A percentile compares a stretch with the other conserved stretches of the same genome.
phyloP scores from a whole-genome alignment of 2,888 invertebrate genomes.

The Latheticus oryzae region DNA sequence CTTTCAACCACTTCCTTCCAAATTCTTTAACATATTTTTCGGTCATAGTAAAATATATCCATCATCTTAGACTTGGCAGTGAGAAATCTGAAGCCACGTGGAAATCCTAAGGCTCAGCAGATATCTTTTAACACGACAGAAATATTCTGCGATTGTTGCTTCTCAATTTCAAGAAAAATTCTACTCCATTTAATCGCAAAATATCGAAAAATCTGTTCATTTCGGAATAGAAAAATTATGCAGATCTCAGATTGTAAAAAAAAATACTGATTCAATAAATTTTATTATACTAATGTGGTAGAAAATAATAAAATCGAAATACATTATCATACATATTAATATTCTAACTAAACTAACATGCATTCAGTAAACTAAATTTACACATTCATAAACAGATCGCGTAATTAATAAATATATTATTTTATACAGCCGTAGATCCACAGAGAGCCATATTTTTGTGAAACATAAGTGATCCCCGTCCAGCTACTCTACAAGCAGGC shows the following conservation, averaged over 20 bases:
- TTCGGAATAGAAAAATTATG: too few species aligned
- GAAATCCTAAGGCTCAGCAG: too few species aligned
- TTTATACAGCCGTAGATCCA: constrained; percentile 65
- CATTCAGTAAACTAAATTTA: constrained; percentile 63
- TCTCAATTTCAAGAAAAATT: too few species aligned
- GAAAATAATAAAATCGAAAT: constrained; percentile 66
- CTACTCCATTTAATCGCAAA: neutral
- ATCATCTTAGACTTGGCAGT: too few species aligned
- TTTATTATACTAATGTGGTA: constrained; percentile 64
- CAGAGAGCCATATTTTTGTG: constrained; percentile 60
- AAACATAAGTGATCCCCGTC: constrained; percentile 67
- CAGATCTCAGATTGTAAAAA: neutral
- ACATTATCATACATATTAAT: constrained; percentile 65
- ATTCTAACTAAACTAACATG: constrained; percentile 63
- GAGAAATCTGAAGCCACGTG: too few species aligned
- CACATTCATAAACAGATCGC: constrained; percentile 63
- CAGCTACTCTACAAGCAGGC: constrained; percentile 65
- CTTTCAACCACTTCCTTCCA: too few species aligned
- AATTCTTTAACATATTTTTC: too few species aligned
- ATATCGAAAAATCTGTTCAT: neutral
- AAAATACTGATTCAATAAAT: constrained; percentile 48
- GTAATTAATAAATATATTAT: constrained; percentile 63
- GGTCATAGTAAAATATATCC: too few species aligned
- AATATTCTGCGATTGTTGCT: too few species aligned
- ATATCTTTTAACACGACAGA: too few species aligned